phyloP scores from a whole-genome alignment of 2,113 vertebrate species.

The Epinephelus lanceolatus region DNA sequence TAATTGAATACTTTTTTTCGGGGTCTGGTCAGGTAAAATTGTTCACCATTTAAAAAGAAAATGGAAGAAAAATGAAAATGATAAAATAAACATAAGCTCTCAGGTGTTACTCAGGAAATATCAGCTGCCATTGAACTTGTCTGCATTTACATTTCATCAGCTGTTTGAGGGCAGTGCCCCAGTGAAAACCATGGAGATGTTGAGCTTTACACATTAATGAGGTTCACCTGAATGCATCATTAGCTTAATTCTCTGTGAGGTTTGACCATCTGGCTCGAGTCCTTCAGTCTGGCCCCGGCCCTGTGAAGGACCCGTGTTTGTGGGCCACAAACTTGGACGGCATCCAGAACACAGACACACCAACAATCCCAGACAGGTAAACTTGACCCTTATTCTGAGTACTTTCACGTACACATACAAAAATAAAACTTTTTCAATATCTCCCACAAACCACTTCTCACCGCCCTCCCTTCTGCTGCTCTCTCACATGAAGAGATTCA shows the following conservation, averaged over 20 bases:
- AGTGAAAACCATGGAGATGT: neutral
- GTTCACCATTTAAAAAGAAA: neutral
- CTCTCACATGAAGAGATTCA: neutral
- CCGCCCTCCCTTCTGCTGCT: neutral
- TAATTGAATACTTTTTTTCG: too few relatives aligned
- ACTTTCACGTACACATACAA: neutral
- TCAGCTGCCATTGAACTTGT: neutral
- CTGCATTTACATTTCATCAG: neutral
- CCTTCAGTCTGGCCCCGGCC: slow-evolving; percentile 8
- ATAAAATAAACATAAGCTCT: neutral
- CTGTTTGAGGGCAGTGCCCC: neutral
- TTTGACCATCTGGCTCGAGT: slow-evolving; percentile 34
- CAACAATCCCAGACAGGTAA: neutral
- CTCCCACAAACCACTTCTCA: too few relatives aligned
- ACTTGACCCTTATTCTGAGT: neutral
- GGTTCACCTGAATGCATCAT: slow-evolving; percentile 25
- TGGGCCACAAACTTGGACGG: neutral
- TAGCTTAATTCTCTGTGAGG: slow-evolving; percentile 14
- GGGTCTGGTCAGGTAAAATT: too few relatives aligned
- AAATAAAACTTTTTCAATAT: neutral
- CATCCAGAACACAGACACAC: neutral
- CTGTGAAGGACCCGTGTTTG: neutral
- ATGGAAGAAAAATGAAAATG: neutral
- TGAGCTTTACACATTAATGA: slow-evolving; percentile 6
- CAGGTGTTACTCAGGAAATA: neutral